Conservation (phyloP, 2,888 invertebrate genomes). For the Hydriomena furcata region DNA sequence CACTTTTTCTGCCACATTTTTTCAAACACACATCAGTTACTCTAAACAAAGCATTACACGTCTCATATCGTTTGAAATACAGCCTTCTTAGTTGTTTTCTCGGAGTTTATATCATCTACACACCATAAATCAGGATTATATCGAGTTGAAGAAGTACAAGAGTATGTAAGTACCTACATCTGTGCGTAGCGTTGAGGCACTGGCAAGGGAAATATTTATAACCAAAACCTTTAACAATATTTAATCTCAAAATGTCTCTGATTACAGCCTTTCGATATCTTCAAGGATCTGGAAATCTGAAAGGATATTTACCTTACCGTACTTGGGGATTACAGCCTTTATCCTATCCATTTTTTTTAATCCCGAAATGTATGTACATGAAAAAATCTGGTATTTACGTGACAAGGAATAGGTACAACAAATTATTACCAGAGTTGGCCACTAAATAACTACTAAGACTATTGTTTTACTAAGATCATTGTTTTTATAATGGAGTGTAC, state of each 20-base stretch:
- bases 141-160: conserved; percentile 13
- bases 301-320: no score
- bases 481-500: no score
- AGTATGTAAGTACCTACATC: not conserved
- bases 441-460: no score
- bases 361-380: no score
- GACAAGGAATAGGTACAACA: no score
- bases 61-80: conserved; percentile 22
- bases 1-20: conserved; percentile 14
- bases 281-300: no score
- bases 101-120: conserved; percentile 17
- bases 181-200: not conserved
- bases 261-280: no score
- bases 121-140: conserved; percentile 23
- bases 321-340: no score
- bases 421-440: no score
- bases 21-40: conserved; percentile 9
- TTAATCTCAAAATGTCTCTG: not conserved
- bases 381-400: no score
- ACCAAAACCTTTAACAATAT: not conserved
- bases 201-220: conserved; percentile 3
- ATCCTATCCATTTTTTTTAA: no score
- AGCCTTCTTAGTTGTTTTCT: conserved; percentile 17
- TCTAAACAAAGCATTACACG: conserved; percentile 19
- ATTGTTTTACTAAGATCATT: no score